Evolutionary conservation across 2,888 invertebrate species (phyloP), one percentile per base, ranked within the genome.

Genomic region (Monopis laevigella): DNA sequence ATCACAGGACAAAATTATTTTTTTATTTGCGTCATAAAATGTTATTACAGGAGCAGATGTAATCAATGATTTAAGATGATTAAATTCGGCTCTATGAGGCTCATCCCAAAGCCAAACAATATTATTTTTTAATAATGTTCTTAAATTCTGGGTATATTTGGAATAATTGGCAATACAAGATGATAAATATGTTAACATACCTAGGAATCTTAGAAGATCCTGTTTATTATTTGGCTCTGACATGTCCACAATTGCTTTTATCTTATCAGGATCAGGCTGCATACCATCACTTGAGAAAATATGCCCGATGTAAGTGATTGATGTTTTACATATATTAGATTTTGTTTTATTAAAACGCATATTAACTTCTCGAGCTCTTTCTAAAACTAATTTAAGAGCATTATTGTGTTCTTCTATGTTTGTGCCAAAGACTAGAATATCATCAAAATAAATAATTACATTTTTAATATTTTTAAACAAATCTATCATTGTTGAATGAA

Each of bases 61-160:
- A 5, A 51, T 51, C 11, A 42, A 2, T 7, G 27, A 21, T 39
- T 51, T 50, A 13, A 48, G 7, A 7, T 41, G 28, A 19, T 42
- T 38, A 38, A 49, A 48, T 19, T 40, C 45, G 16, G 42, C n/a
- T 14, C 53, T 44, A 45, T 56, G 55, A n/a, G 43, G n/a, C 3
- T 44, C 44, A 39, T 45, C 35, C 58, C 55, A 62, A 3, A 28
- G 11, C 48, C 50, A 62, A 16, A 29, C 34, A 28, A 26, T 43
- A 28, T 56, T 42, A 42, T 56, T 53, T 24, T 49, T 45, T 11
- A 56, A 39, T 8, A 58, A 40, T 12, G 30, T 12, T 35, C 44
- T 35, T 14, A 48, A 13, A 27, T 12, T 10, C 19, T 35, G 7
- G n/a, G 35, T 42, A 30, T 41, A 28, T 16, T 44, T 12, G 17